Evolutionary conservation across 2,888 invertebrate genomes (phyloP).

Genomic region (Holacanthella duospinosa): DNA sequence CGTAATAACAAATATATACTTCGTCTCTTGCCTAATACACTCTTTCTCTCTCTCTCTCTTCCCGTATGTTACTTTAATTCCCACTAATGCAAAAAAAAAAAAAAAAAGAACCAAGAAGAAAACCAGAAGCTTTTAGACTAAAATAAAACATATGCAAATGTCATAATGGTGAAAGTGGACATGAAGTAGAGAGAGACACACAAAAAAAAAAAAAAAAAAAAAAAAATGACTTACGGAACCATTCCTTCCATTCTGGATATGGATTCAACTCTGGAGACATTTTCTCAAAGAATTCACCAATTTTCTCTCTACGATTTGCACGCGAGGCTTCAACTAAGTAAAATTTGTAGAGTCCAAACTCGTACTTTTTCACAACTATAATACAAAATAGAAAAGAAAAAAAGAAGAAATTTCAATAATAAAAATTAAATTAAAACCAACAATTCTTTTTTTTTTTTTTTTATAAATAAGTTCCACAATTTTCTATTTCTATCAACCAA

Average conservation of each 20-base stretch:
- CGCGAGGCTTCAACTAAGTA: constrained; percentile 78
- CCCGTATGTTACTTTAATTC: no score
- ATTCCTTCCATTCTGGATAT: constrained; percentile 89
- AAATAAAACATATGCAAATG: not conserved
- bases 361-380: constrained; percentile 37
- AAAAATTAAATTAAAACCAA: no score
- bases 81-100: no score
- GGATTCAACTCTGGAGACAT: constrained; percentile 76
- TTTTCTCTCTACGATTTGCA: constrained; percentile 71
- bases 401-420: not conserved
- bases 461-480: no score
- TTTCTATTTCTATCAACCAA: no score
- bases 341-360: constrained; percentile 51
- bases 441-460: no score
- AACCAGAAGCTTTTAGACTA: not conserved
- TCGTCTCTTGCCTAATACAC: no score
- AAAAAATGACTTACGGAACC: constrained; percentile 70
- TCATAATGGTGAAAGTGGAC: not conserved
- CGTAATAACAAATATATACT: not conserved
- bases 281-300: constrained; percentile 78
- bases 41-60: no score
- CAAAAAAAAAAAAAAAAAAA: constrained; percentile 26
- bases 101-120: not conserved
- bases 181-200: no score
- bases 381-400: not conserved